Base-by-base conservation (phyloP, 2,113 vertebrate genomes). In the Addax nasomaculatus region DNA sequence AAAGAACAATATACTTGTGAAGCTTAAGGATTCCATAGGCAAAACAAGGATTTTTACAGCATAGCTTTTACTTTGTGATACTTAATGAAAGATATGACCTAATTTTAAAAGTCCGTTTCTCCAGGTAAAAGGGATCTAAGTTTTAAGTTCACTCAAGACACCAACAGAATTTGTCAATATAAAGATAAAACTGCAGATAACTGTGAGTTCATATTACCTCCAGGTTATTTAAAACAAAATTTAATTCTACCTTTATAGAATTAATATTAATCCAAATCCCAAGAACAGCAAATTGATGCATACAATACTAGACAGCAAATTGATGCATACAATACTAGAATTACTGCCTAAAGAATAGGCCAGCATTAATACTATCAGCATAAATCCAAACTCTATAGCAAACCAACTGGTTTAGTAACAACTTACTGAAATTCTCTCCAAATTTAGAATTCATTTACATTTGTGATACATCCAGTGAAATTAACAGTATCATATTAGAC, bases 261-360 rank as follows among this genome's bases (percentile, higher is more conserved):
- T 64, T 87, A 79, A 0, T 51, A 93, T 45, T 83, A 96, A 87
- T 27, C 43, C 27, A 94, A 76, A 96, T 1, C 23, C 7, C 29
- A 95, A 96, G 33, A 95, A 73, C 12, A 93, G 79, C 57, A 89
- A 95, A 92, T 92, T 51, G 78, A 94, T n/a, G 4, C 49, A 39
- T 39, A 39, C 39, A 39, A 39, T 39, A 39, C 39, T 39, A 39
- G 39, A 73, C 14, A 93, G 79, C 57, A 89, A 95, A 92, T 92
- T 51, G 78, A 94, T n/a, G 4, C 49, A 85, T 19, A 53, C 27
- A 94, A 60, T 90, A 16, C 70, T 96, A 85, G 93, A 93, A 95
- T 49, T n/a, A 78, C 4, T 92, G 30, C 11, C 53, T 64, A 29
- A 89, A 86, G 25, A 97, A 67, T 15, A 97, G 36, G 29, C 21